phyloP scores from a whole-genome alignment of 2,888 invertebrate genomes.

The Xylota sylvarum region DNA sequence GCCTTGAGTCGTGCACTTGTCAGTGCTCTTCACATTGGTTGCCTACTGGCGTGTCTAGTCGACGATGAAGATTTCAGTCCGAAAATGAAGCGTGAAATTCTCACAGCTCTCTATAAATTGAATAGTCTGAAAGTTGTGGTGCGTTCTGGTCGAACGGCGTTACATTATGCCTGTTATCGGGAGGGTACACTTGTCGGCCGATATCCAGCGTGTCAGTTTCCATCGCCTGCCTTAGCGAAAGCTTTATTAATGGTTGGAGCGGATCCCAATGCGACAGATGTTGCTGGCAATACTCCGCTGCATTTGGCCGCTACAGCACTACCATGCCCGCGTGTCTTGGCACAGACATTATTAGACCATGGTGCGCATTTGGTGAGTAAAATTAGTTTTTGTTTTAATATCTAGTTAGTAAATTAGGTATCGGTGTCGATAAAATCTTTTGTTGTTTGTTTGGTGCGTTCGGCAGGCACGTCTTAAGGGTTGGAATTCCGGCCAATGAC shows the following conservation, averaged over 20 bases:
- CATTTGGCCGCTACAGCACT: constrained; percentile 92
- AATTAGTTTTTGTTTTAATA: constrained; percentile 15
- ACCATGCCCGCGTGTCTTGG: constrained; percentile 90
- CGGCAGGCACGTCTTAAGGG: too few species aligned
- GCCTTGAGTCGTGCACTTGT: constrained; percentile 94
- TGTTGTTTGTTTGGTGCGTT: too few species aligned
- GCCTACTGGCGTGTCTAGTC: constrained; percentile 89
- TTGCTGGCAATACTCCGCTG: constrained; percentile 94
- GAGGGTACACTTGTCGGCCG: constrained; percentile 90
- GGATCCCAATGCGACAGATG: constrained; percentile 91
- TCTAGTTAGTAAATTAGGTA: background rate
- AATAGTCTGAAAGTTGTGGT: constrained; percentile 89
- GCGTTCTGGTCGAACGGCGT: constrained; percentile 88
- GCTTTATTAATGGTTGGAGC: constrained; percentile 93
- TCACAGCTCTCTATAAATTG: constrained; percentile 91
- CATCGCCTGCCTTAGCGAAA: constrained; percentile 89
- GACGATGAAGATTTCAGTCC: constrained; percentile 86
- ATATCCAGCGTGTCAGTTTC: constrained; percentile 90
- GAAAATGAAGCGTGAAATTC: constrained; percentile 87
- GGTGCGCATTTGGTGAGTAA: constrained; percentile 88
- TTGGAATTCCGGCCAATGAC: too few species aligned
- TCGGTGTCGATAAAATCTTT: too few species aligned
- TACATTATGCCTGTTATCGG: constrained; percentile 94
- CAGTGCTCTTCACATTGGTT: constrained; percentile 93
- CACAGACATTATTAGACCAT: constrained; percentile 89